A percentile compares a stretch with the other conserved stretches of the same genome.
phyloP scores from a whole-genome alignment of 2,113 vertebrate genomes.

The Amphiprion ocellaris region DNA sequence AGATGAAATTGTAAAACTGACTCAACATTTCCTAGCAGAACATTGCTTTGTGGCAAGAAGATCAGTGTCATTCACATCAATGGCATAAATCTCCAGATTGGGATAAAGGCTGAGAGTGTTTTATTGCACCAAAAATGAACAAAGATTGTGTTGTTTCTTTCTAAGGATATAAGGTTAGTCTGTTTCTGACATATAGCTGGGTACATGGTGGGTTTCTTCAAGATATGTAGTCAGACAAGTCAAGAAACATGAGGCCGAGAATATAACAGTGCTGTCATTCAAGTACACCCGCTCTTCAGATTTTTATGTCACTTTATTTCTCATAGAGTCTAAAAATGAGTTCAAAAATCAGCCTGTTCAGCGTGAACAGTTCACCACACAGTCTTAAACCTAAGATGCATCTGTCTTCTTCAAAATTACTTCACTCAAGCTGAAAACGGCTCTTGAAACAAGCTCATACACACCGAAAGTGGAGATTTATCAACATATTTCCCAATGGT shows the following conservation, averaged over 20 bases:
- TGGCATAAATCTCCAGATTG: constrained; percentile 2
- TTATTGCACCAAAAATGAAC: constrained; percentile 19
- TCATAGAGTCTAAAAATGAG: not conserved
- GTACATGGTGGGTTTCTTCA: not conserved
- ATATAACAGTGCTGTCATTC: constrained; percentile 10
- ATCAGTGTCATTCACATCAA: no score
- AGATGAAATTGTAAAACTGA: no score
- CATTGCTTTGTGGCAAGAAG: no score
- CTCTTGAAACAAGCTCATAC: constrained; percentile 16
- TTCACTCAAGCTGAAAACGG: constrained; percentile 5
- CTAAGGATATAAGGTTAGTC: constrained; percentile 9
- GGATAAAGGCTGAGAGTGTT: constrained; percentile 11
- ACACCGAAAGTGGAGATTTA: constrained; percentile 16
- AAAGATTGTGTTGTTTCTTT: constrained; percentile 17
- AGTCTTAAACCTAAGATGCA: not conserved
- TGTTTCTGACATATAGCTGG: constrained; percentile 1
- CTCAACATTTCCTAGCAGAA: no score
- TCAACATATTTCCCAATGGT: constrained; percentile 27
- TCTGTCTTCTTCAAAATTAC: constrained; percentile 19
- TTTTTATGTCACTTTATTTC: not conserved
- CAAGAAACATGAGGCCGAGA: not conserved
- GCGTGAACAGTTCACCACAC: not conserved
- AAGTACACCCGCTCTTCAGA: not conserved
- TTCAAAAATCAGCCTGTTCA: constrained; percentile 18
- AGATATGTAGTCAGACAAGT: not conserved